These are phyloP conservation scores for Gavialis gangeticus DNA, from an alignment of 2,113 vertebrate species.

Conservation along the genomic window DNA sequence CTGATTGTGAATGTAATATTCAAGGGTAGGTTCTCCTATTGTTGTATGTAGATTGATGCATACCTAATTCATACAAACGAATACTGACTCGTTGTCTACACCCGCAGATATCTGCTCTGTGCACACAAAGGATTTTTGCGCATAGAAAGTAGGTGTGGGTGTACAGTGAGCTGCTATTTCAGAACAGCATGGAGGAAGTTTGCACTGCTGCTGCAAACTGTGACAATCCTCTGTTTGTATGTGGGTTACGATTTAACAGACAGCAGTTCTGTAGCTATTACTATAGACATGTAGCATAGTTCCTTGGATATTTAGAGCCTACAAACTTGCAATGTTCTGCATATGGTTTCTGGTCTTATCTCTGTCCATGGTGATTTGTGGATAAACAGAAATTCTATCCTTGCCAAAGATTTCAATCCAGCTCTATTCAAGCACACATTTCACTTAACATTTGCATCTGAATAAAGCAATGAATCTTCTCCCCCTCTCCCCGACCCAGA, in stretches of 20 bases:
- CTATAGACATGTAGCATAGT: background rate
- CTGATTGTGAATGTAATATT: background rate
- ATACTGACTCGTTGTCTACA: background rate
- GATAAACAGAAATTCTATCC: background rate
- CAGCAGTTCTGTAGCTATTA: background rate
- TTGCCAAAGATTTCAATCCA: background rate
- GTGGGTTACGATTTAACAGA: background rate
- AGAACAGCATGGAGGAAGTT: background rate
- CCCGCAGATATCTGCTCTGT: background rate
- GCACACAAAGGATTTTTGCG: rapidly evolving
- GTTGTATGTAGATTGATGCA: background rate
- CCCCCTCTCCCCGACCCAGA: no score
- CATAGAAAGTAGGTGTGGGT: background rate
- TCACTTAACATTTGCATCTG: background rate
- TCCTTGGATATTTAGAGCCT: background rate
- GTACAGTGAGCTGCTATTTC: background rate
- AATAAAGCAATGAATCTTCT: background rate
- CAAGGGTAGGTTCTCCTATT: background rate
- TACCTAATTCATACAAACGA: background rate
- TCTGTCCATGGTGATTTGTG: background rate
- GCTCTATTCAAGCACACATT: rapidly evolving
- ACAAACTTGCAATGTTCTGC: background rate
- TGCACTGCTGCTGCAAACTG: background rate
- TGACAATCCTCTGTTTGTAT: background rate
- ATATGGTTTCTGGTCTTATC: background rate